Evolutionary conservation across 2,113 vertebrate genomes (phyloP), one percentile per base, ranked within the genome.

Genomic region (Isichthys henryi): DNA sequence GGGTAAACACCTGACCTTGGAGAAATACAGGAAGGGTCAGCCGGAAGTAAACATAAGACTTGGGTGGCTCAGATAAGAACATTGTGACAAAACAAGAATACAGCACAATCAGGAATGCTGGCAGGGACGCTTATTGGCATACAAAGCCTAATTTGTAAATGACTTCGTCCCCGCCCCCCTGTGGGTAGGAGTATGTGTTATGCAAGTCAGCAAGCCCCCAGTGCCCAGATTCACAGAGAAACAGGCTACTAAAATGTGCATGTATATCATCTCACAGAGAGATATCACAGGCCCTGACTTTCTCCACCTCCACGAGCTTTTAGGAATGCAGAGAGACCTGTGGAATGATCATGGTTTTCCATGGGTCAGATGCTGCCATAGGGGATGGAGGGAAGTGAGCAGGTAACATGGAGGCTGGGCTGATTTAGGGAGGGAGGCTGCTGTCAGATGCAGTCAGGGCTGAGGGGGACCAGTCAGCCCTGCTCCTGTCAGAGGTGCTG

Each of bases 21-120:
- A 77, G 88, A 6, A 49, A 52, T 53, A 13, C 46, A 52, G 89
- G 49, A 80, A 80, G 74, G 91, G 89, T 50, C 13, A 86, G 43
- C 13, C 31, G 77, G 39, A 91, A 88, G 89, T 77, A 86, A 52
- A 43, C 74, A 80, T 6, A 80, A 21, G 74, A 88, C 35, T 87
- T 90, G 77, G 39, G 53, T 92, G 62, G 8, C 19, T n/a, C 84
- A 91, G 87, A 92, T 92, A 88, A 88, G 80, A 89, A 91, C 46
- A 21, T 19, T 39, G 23, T 50, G 52, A 46, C n/a, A 48, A 80
- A 31, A 88, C 43, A 74, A 15, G 1, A n/a, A 88, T 21, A 89
- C 39, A 19, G 62, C 23, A 58, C 49, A 87, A 39, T 80, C 13
- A 80, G 31, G 74, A 39, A 7, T 80, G 15, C 35, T 80, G 9